Percentiles rank a stretch among this genome's conserved stretches.
These are phyloP conservation scores for Mactra quadrangularis DNA, from an alignment of 1,140 invertebrate species.

Conservation along the genomic window DNA sequence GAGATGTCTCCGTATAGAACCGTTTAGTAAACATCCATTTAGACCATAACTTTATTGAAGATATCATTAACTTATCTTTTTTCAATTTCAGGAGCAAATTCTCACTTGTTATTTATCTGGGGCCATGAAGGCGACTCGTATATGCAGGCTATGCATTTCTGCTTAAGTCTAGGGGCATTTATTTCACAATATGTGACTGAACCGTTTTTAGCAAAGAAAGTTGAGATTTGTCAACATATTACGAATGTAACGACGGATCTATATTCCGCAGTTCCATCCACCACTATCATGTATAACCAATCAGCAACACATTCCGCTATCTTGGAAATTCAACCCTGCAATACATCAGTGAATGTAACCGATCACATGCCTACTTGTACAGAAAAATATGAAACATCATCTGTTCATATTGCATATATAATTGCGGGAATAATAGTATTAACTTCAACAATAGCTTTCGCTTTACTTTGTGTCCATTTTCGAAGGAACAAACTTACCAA, in stretches of 20 bases:
- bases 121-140: conserved; percentile 75
- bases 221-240: neutral
- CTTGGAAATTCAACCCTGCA: neutral
- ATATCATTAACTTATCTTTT: too few species aligned
- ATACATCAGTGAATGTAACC: neutral
- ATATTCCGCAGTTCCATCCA: neutral
- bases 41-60: too few species aligned
- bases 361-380: neutral
- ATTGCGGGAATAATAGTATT: conserved; percentile 6
- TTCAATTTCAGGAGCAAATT: conserved; percentile 83
- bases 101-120: conserved; percentile 83
- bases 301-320: neutral
- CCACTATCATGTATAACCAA: neutral
- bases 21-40: too few species aligned
- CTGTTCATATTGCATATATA: conserved; percentile 30
- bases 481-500: neutral
- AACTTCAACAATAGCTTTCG: neutral
- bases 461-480: neutral
- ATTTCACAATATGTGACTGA: conserved; percentile 52
- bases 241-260: neutral
- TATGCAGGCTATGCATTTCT: conserved; percentile 53
- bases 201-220: conserved; percentile 46
- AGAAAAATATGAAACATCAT: conserved; percentile 4
- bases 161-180: conserved; percentile 42
- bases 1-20: too few species aligned